A percentile compares a stretch with the other conserved stretches of the same genome.
These are phyloP conservation scores for Drosophila peninsularis DNA, from an alignment of 2,888 invertebrate species.

Conservation along the genomic window DNA sequence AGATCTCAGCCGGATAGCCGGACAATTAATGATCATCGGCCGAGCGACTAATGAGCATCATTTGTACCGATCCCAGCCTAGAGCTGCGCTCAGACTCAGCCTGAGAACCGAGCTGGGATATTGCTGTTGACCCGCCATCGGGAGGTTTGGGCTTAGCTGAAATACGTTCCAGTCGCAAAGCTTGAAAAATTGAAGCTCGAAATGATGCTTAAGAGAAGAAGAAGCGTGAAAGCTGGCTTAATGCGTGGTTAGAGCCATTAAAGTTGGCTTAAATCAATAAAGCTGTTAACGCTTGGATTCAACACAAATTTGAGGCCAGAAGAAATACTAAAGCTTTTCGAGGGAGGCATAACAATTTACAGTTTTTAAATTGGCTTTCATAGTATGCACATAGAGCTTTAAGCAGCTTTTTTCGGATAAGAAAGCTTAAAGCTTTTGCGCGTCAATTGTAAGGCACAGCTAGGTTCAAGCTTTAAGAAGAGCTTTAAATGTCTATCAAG, in stretches of 20 bases:
- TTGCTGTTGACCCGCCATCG: slow-evolving; percentile 30
- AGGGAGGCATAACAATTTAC: no score
- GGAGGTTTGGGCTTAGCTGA: neutral
- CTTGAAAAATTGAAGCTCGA: slow-evolving; percentile 1
- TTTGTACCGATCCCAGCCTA: slow-evolving; percentile 27
- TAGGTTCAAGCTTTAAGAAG: no score
- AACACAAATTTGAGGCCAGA: no score
- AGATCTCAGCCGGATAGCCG: slow-evolving; percentile 32
- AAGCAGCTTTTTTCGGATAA: neutral
- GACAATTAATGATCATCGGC: slow-evolving; percentile 49
- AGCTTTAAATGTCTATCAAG: no score
- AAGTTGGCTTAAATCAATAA: neutral
- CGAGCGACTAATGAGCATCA: slow-evolving; percentile 46
- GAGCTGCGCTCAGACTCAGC: slow-evolving; percentile 1
- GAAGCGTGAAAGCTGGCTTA: slow-evolving; percentile 3
- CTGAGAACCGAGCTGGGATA: neutral
- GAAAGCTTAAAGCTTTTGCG: no score
- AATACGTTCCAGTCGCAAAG: neutral
- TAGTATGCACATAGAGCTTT: neutral
- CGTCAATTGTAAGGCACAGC: no score
- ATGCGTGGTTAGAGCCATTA: slow-evolving; percentile 1
- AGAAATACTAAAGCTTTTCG: neutral
- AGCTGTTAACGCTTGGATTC: neutral
- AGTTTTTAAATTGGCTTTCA: neutral
- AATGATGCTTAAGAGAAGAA: neutral